Conservation (phyloP, 1,140 invertebrate species). For the Camponotus floridanus region DNA sequence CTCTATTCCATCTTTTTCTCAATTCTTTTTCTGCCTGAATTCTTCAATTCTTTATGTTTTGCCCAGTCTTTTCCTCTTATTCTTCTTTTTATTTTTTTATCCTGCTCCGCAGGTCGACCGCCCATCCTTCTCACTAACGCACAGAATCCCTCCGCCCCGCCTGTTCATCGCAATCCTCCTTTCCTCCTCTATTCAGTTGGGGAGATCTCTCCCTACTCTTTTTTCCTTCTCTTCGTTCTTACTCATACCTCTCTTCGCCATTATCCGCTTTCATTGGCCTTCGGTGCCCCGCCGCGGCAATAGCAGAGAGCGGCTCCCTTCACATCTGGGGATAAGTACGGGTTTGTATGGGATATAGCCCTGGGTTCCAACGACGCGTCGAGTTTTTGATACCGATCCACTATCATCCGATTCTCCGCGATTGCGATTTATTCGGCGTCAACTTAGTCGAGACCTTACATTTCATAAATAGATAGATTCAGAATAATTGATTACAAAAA, state of each 20-base stretch:
- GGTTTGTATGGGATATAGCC: slow-evolving; percentile 62
- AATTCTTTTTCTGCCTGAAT: slow-evolving; percentile 31
- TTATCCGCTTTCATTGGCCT: slow-evolving; percentile 81
- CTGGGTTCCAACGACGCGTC: slow-evolving; percentile 42
- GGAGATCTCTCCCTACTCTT: slow-evolving; percentile 57
- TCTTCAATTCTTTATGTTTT: slow-evolving; percentile 37
- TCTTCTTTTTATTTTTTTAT: slow-evolving; percentile 32
- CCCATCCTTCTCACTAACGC: slow-evolving; percentile 70
- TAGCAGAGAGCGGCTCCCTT: slow-evolving; percentile 60
- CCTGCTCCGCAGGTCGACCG: slow-evolving; percentile 49
- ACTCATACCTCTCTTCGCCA: slow-evolving; percentile 71
- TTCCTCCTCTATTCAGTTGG: slow-evolving; percentile 66
- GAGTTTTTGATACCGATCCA: slow-evolving; percentile 62
- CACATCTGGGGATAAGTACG: slow-evolving; percentile 59
- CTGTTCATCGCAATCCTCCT: slow-evolving; percentile 59
- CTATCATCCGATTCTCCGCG: slow-evolving; percentile 53
- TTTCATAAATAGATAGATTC: slow-evolving; percentile 55
- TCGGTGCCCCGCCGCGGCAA: slow-evolving; percentile 72
- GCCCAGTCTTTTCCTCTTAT: slow-evolving; percentile 14
- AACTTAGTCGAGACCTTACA: slow-evolving; percentile 21
- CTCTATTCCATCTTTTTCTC: slow-evolving; percentile 16
- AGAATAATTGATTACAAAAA: slow-evolving; percentile 13
- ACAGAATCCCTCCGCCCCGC: slow-evolving; percentile 51
- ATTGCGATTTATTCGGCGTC: slow-evolving; percentile 62
- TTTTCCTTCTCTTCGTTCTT: slow-evolving; percentile 73